Percentiles rank a stretch among this genome's conserved stretches.
Evolutionary conservation across 2,888 invertebrate genomes (phyloP).

Genomic region (Stenchaetothrips biformis): DNA sequence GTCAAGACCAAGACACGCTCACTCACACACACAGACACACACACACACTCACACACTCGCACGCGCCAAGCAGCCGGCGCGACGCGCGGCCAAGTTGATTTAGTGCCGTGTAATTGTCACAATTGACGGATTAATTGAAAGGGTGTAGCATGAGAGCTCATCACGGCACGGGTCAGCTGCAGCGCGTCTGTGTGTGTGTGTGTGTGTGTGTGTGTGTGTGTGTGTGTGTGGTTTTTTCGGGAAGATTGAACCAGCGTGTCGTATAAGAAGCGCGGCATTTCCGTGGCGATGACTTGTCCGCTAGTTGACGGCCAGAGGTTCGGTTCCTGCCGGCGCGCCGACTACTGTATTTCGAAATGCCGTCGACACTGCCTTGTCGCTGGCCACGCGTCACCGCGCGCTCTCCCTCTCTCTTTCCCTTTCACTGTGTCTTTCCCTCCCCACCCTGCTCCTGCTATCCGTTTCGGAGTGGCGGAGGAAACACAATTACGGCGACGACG

Average conservation of each 20-base stretch:
- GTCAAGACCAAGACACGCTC: background rate
- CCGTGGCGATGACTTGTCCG: too few species aligned
- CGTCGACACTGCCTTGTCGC: too few species aligned
- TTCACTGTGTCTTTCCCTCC: background rate
- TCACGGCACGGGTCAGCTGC: background rate
- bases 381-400: too few species aligned
- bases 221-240: too few species aligned
- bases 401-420: background rate
- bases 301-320: too few species aligned
- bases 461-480: background rate
- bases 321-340: too few species aligned
- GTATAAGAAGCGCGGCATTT: too few species aligned
- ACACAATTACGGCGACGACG: slow-evolving; percentile 19
- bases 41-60: background rate
- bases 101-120: slow-evolving; percentile 18
- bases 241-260: too few species aligned
- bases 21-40: background rate
- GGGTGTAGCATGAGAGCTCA: background rate
- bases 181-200: too few species aligned
- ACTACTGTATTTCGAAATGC: too few species aligned
- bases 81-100: background rate
- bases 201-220: too few species aligned
- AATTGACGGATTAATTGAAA: slow-evolving; percentile 25
- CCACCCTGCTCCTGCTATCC: background rate
- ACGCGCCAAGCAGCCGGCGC: background rate